Evolutionary conservation across 1,140 invertebrate genomes (phyloP).

Genomic region (Diuraphis noxia): DNA sequence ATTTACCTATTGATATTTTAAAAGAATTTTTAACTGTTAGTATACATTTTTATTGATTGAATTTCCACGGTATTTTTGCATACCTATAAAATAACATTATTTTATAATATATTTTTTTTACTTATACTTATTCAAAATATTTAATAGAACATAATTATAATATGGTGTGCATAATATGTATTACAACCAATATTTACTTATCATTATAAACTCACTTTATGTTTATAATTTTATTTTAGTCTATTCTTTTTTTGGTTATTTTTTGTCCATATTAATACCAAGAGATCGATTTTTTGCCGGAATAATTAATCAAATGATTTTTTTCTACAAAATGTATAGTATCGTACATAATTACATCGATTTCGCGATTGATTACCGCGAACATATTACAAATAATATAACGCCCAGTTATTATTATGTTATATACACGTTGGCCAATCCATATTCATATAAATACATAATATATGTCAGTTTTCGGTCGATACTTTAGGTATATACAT

Average conservation of each 20-base stretch:
- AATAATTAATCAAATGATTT: background rate
- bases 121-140: background rate
- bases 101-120: background rate
- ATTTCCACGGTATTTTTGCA: background rate
- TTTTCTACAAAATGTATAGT: no score
- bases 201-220: background rate
- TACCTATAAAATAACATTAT: background rate
- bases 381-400: background rate
- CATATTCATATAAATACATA: background rate
- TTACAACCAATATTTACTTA: background rate
- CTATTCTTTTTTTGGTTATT: background rate
- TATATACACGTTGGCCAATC: background rate
- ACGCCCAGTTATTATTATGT: background rate
- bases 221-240: background rate
- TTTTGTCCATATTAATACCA: background rate
- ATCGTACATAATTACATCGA: background rate
- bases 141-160: background rate
- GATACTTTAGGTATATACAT: no score
- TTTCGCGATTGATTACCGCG: background rate
- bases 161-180: background rate
- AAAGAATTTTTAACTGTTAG: background rate
- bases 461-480: background rate
- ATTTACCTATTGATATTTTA: background rate
- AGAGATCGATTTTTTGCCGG: background rate
- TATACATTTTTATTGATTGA: background rate